phyloP scores from a whole-genome alignment of 1,140 invertebrate genomes.

The Drosophila parvula region DNA sequence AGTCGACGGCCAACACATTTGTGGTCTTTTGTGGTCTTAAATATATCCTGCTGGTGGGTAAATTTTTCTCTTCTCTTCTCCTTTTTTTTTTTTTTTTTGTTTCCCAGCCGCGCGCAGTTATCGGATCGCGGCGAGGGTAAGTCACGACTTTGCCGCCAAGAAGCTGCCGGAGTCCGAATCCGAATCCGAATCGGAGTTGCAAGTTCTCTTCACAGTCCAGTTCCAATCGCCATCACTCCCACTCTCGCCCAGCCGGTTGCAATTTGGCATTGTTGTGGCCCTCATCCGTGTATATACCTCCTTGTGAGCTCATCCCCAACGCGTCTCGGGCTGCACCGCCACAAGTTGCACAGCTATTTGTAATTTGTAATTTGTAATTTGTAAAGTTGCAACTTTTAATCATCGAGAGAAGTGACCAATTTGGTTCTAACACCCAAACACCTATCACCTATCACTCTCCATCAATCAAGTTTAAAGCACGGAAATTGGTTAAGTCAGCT shows the following conservation, averaged over 20 bases:
- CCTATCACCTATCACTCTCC: background rate
- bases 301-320: constrained; percentile 8
- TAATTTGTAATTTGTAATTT: no score
- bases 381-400: constrained; percentile 2
- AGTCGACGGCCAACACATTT: constrained; percentile 58
- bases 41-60: constrained; percentile 83
- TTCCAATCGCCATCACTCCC: constrained; percentile 4
- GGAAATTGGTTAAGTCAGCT: constrained; percentile 19
- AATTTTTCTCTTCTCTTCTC: constrained; percentile 67
- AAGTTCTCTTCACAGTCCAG: constrained; percentile 1
- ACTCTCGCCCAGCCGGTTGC: constrained; percentile 29
- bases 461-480: background rate
- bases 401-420: background rate
- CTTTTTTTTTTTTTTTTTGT: no score
- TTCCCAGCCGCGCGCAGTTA: constrained; percentile 53
- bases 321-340: background rate
- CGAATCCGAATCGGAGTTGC: background rate
- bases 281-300: constrained; percentile 19
- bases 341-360: background rate
- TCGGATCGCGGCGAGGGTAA: constrained; percentile 74
- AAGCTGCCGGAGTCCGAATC: constrained; percentile 35
- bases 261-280: constrained; percentile 43
- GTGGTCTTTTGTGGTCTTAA: constrained; percentile 77
- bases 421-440: background rate
- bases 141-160: constrained; percentile 74